Base-by-base conservation (phyloP, 1,140 invertebrate species). In the Drosophila tani region DNA sequence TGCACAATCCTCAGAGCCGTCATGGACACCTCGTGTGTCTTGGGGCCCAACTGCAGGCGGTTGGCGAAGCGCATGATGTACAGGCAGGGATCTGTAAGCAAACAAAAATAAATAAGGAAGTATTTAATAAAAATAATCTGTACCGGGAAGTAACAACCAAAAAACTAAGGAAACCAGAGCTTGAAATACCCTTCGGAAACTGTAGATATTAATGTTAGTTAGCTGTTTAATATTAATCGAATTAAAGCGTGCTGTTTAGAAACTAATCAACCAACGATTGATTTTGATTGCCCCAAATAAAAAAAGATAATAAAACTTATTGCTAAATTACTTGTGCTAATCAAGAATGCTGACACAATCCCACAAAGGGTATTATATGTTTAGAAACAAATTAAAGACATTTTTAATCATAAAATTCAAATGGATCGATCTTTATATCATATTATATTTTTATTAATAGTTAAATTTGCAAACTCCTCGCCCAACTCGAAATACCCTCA, bases 1-100 rank as follows among this genome's bases (percentile, higher is more conserved):
- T 98, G 97, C 8, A 99, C 97, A 45, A 99, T 94, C 66, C 99
- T 94, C 40, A 98, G 94, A 0, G 99, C 99, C 2, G 99, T 99
- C 94, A 96, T 98, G n/a, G 97, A 97, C 4, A 99, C 98, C 91
- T 98, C 96, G 88, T 99, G 97, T 6, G 97, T 97, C 93, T 98
- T 98, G 3, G 97, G 95, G 4, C 96, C 98, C 93, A 99, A 97
- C 91, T 99, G 96, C 43, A 99, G 93, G 82, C 97, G 96, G 77
- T 97, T 96, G n/a, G 98, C 97, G 94, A 99, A 99, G 51, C 98
- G 94, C 77, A 98, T 94, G 50, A 99, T 97, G 91, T 99, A 99
- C 27, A 99, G 92, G 93, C 98, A 98, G 2, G 99, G 98, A 95
- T 99, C 98, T 97, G 94, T 5, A 95, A 94, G 9, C 3, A 9